Evolutionary conservation across 2,113 vertebrate species (phyloP), one percentile per base, ranked within the genome.

Genomic region (Istiophorus platypterus): DNA sequence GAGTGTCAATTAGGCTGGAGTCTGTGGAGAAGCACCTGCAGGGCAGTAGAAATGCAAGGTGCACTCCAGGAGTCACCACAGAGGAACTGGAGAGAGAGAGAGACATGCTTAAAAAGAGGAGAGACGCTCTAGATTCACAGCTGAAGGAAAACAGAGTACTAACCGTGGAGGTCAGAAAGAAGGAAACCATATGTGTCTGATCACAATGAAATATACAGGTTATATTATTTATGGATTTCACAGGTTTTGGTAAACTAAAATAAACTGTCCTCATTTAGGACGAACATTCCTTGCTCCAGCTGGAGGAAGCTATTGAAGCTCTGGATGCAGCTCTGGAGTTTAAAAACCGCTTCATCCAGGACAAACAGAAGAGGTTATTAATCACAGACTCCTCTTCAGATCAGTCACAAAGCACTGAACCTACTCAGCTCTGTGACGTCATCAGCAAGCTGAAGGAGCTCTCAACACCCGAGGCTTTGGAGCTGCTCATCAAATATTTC

Each of bases 221-320:
- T 15, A 29, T 20, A 14, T 7, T 2, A 27, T 49, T 29, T 39
- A 49, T 58, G 18, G 34, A 31, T 64, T 24, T 24, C 5, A 74
- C 17, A 58, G 18, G 34, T 59, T 85, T 41, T 71, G 4, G 15
- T 72, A 14, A 67, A 56, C 7, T 59, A 69, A 51, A 54, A 0
- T 14, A 20, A 8, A 64, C 22, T 76, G n/a, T n/a, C 15, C 22
- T 63, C 18, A 11, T 78, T 3, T 17, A 98, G 97, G 97, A 98
- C 86, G 96, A 96, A 68, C 95, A 95, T 85, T 67, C 75, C 51
- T 93, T 98, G 88, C 95, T 97, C 54, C 96, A 96, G 87, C 91
- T 98, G 69, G 96, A 98, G 88, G 97, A 98, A 93, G 96, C 94
- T 41, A 94, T 97, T 76, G 96, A 97, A 90, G 96, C 95, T 59